Evolutionary conservation across 2,113 vertebrate species (phyloP), one percentile per base, ranked within the genome.

Genomic region (Petrocephalus zakoni): DNA sequence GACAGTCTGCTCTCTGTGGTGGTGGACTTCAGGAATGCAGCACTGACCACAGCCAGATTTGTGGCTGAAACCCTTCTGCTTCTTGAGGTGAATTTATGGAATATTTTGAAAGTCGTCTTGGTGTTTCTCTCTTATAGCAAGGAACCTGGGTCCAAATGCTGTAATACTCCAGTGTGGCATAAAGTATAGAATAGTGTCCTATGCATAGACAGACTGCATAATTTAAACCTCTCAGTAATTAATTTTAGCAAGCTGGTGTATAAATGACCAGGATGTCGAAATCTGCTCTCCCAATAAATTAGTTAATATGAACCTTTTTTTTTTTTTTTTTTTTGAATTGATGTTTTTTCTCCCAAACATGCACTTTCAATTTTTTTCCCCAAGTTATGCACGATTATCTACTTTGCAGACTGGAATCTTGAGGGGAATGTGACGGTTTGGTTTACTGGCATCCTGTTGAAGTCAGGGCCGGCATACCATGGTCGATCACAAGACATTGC

Each of bases 41-140:
- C 91, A 0, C 88, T 88, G 3, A 8, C 82, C 0, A 89, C 92
- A 0, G 42, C 87, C 53, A 91, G 90, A 75, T 92, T 93, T 87
- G 91, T 96, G 3, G 55, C 92, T 0, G 95, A 95, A 82, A 90
- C 92, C 0, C 90, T 96, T 17, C 91, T 93, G 0, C 90, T 94
- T 75, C 90, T 95, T 0, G 92, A 96, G 95, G 95, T 96, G 93
- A 86, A 22, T 75, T 15, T 52, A 25, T n/a, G 9, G 52, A n/a
- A 37, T 13, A 5, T 51, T 85, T 85, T 52, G 46, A 51, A 52
- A 19, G 22, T 25, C 5, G 0, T 42, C 29, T 75, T 29, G 6
- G 72, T 78, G 42, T 42, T 42, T 42, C 17, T 78, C 4, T 42
- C 1, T 78, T n/a, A n/a, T 37, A 8, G 42, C 46, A 49, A 47